Percentiles rank a stretch among this genome's conserved stretches.
phyloP scores from a whole-genome alignment of 2,888 invertebrate genomes.

The Stenurella melanura region DNA sequence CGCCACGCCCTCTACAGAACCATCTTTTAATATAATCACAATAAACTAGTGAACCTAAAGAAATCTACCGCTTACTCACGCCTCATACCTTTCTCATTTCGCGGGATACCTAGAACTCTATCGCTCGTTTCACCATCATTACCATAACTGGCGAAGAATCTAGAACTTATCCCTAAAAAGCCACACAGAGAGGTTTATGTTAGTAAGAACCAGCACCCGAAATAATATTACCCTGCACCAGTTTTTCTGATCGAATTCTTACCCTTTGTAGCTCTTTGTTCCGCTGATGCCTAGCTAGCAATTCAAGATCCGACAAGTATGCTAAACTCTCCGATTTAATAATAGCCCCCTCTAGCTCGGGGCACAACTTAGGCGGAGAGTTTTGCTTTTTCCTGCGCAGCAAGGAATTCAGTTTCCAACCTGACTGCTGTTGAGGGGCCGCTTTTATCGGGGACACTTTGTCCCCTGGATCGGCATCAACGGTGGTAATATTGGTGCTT shows the following conservation, averaged over 20 bases:
- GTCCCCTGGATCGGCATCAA: constrained; percentile 27
- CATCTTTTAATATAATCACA: too few relatives aligned
- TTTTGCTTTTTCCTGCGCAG: constrained; percentile 69
- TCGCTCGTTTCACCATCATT: not conserved
- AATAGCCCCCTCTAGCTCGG: constrained; percentile 74
- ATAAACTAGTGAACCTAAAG: too few relatives aligned
- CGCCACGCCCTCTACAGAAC: too few relatives aligned
- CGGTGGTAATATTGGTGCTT: constrained; percentile 30
- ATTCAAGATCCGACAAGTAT: constrained; percentile 74
- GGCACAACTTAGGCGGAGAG: constrained; percentile 70
- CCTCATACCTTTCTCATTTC: too few relatives aligned
- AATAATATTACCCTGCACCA: constrained; percentile 39
- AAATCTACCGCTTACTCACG: too few relatives aligned
- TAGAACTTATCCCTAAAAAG: constrained; percentile 9
- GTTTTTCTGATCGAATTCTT: constrained; percentile 64
- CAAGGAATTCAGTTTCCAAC: constrained; percentile 69
- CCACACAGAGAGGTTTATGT: constrained; percentile 24
- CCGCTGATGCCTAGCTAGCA: constrained; percentile 74
- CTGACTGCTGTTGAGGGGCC: constrained; percentile 44
- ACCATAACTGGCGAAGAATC: not conserved
- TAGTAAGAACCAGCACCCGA: constrained; percentile 44
- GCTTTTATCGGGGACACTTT: constrained; percentile 44
- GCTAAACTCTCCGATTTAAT: constrained; percentile 75
- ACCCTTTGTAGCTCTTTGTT: constrained; percentile 75
- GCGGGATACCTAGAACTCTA: not conserved